Base-by-base conservation (phyloP, 2,888 invertebrate species). In the Ceramica pisi region DNA sequence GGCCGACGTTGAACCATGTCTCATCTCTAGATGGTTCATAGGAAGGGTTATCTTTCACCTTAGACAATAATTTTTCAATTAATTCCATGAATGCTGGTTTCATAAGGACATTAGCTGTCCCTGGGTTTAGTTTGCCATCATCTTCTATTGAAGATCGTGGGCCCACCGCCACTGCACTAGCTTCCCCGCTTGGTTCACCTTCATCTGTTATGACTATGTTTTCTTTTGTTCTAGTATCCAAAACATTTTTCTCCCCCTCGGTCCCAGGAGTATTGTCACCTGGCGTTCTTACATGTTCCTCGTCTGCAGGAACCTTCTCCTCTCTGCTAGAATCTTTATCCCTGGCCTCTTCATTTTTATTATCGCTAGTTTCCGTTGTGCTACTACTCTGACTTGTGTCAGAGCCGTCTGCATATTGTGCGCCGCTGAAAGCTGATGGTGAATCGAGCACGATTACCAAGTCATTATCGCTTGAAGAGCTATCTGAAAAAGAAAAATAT, bases 41-140 rank as follows among this genome's bases (percentile, higher is more conserved):
- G 2, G 2, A 8, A 6, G 7, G 14, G 23, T 5, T 8, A 2
- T 23, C 16, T 0, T 2, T 26, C 2, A 1, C 16, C 2, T 8
- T 16, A 1, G 3, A 21, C 10, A 7, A n/a, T n/a, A n/a, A n/a
- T n/a, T n/a, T n/a, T n/a, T n/a, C n/a, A n/a, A n/a, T n/a, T n/a
- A n/a, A n/a, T n/a, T n/a, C 8, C 16, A 53, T 51, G 23, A 26
- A 7, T 14, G 2, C 14, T n/a, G 26, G 53, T 16, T 26, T 2
- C 14, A 51, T 4, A 1, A 53, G 8, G 2, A 23, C 6, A 16
- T 16, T 23, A 0, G 16, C 14, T 26, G 38, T n/a, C n/a, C n/a
- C n/a, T n/a, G n/a, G n/a, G n/a, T n/a, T n/a, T n/a, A n/a, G n/a
- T n/a, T n/a, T n/a, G n/a, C n/a, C n/a, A n/a, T n/a, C n/a, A n/a